phyloP scores from a whole-genome alignment of 2,113 vertebrate genomes.

The Crotalus horridus region DNA sequence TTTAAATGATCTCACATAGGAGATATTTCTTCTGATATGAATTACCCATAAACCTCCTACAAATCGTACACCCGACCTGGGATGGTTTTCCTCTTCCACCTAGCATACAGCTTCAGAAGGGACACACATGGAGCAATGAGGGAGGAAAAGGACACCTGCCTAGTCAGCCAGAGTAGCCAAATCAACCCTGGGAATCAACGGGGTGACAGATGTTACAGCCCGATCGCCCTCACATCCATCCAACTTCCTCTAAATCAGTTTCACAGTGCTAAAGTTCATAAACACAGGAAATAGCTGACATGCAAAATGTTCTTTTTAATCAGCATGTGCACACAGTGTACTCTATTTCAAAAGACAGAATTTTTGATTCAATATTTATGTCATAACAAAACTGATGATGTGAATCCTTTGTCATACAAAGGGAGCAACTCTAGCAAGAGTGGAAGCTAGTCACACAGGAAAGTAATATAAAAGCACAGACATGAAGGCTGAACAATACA shows the following conservation, averaged over 20 bases:
- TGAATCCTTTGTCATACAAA: neutral
- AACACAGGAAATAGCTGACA: neutral
- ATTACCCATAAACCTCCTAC: neutral
- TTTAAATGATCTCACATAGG: neutral
- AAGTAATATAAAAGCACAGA: neutral
- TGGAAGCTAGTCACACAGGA: neutral
- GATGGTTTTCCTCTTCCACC: neutral
- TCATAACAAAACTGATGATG: neutral
- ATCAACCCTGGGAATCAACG: neutral
- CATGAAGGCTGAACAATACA: neutral
- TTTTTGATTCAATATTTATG: neutral
- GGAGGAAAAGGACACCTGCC: neutral
- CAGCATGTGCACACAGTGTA: neutral
- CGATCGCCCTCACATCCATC: neutral
- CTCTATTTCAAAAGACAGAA: neutral
- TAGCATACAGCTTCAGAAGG: neutral
- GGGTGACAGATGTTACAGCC: neutral
- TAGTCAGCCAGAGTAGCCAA: neutral
- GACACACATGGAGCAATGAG: neutral
- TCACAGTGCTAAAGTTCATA: neutral
- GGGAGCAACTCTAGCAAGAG: neutral
- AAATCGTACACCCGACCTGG: neutral
- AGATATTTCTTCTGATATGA: neutral
- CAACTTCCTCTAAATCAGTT: neutral
- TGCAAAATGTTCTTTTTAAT: neutral